Conservation (phyloP, 2,888 invertebrate species). For the Torymus texanus region DNA sequence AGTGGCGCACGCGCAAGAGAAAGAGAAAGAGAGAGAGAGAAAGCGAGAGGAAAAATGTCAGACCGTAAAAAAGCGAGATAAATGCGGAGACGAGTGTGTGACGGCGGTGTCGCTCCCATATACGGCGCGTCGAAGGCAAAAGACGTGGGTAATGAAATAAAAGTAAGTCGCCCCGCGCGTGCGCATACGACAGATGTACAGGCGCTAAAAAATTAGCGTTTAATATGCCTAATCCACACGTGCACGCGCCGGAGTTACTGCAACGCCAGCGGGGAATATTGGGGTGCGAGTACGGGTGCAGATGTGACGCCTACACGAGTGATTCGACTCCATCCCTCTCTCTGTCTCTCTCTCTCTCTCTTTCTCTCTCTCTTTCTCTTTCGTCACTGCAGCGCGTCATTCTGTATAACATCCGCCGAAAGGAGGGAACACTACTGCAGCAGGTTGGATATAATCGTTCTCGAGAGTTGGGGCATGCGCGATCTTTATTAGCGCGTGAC, state of each 20-base stretch:
- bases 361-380: too few species aligned
- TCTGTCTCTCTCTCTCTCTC: too few species aligned
- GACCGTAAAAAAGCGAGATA: constrained; percentile 24
- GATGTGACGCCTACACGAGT: too few species aligned
- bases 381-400: too few species aligned
- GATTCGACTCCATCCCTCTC: too few species aligned
- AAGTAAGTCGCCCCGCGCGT: background rate
- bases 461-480: constrained; percentile 23
- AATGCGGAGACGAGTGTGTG: background rate
- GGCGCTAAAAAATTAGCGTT: constrained; percentile 46
- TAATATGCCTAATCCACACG: constrained; percentile 46
- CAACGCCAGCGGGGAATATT: too few species aligned
- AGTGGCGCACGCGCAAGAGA: too few species aligned
- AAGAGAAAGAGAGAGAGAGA: background rate
- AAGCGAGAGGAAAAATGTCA: background rate
- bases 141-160: constrained; percentile 24
- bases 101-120: background rate
- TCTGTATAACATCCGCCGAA: too few species aligned
- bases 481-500: constrained; percentile 52
- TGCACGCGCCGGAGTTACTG: background rate
- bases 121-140: background rate
- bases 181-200: constrained; percentile 37
- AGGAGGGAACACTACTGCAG: background rate
- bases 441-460: constrained; percentile 5
- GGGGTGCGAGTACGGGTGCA: too few species aligned